These are phyloP conservation scores for Heterodera schachtii DNA, from an alignment of 1,140 invertebrate genomes.

Conservation along the genomic window DNA sequence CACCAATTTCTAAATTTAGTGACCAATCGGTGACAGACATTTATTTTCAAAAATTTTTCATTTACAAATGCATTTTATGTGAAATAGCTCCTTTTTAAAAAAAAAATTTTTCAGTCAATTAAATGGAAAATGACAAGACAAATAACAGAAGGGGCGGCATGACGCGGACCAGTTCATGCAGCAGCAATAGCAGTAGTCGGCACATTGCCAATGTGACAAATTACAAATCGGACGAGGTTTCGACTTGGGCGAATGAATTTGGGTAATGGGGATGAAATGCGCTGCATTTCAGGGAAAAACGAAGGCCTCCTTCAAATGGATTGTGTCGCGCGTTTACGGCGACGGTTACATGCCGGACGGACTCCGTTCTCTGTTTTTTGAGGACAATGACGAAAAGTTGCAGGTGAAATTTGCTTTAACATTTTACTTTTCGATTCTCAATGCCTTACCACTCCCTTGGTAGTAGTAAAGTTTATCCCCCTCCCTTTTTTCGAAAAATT, in stretches of 20 bases:
- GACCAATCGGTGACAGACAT: no score
- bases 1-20: no score
- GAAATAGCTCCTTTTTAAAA: no score
- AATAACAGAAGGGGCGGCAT: neutral
- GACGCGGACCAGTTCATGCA: constrained; percentile 2
- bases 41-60: no score
- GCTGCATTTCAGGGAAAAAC: constrained; percentile 83
- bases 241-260: constrained; percentile 6
- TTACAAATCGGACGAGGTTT: constrained; percentile 21
- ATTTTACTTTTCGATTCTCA: neutral
- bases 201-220: constrained; percentile 10
- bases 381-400: constrained; percentile 76
- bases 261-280: neutral
- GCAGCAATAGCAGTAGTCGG: neutral
- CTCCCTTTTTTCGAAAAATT: no score
- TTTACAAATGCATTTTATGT: no score
- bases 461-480: no score
- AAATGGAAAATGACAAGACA: neutral
- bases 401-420: constrained; percentile 70
- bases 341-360: constrained; percentile 86
- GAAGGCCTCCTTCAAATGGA: constrained; percentile 92
- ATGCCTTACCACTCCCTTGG: no score
- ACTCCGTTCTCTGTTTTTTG: constrained; percentile 83
- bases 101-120: neutral
- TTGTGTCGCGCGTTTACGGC: constrained; percentile 92